phyloP scores from a whole-genome alignment of 2,888 invertebrate genomes.

The Philonicus albiceps region DNA sequence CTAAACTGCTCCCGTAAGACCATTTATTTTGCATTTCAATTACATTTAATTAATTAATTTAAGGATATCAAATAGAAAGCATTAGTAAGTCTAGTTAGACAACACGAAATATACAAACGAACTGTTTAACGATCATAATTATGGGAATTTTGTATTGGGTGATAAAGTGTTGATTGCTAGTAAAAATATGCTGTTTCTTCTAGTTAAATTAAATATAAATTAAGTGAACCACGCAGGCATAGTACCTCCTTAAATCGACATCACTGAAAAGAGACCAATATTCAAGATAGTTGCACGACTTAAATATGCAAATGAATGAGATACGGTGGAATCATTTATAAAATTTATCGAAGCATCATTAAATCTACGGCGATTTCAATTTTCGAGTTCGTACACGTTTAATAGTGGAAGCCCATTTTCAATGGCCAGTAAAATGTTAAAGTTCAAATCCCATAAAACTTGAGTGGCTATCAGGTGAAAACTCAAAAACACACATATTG shows the following conservation, averaged over 20 bases:
- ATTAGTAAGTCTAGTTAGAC: background rate
- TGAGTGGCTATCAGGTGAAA: background rate
- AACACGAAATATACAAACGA: background rate
- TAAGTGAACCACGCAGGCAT: background rate
- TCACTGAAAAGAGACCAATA: background rate
- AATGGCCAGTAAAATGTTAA: background rate
- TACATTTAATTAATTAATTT: background rate
- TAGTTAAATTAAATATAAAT: background rate
- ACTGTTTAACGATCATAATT: background rate
- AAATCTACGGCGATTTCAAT: background rate
- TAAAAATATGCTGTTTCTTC: background rate
- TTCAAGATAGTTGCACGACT: background rate
- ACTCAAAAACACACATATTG: background rate
- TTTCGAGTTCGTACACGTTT: background rate
- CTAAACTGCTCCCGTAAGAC: background rate
- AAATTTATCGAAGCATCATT: background rate
- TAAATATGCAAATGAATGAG: background rate
- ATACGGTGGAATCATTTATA: background rate
- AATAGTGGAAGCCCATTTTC: background rate
- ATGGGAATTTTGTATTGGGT: background rate
- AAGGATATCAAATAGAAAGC: background rate
- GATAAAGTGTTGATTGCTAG: background rate
- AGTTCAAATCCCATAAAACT: conserved; percentile 4
- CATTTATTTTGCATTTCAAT: background rate
- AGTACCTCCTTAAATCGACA: background rate